These are phyloP conservation scores for Dendrolimus kikuchii DNA, from an alignment of 1,140 invertebrate genomes.

Conservation along the genomic window DNA sequence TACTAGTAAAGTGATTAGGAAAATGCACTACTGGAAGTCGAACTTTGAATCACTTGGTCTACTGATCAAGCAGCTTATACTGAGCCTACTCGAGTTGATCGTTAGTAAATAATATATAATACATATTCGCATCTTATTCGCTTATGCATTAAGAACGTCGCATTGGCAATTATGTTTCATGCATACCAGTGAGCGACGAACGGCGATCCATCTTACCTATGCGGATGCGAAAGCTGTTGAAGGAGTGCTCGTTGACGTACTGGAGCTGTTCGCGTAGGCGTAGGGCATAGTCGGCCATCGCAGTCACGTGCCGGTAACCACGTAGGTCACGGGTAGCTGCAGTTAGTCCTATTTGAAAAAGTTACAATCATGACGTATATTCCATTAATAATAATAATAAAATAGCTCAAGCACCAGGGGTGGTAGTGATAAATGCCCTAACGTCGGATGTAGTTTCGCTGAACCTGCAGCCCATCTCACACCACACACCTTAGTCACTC, in stretches of 20 bases:
- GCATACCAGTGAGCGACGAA: neutral
- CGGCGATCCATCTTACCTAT: slow-evolving; percentile 77
- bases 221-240: slow-evolving; percentile 96
- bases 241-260: slow-evolving; percentile 96
- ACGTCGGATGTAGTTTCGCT: too few relatives aligned
- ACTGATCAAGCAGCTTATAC: too few relatives aligned
- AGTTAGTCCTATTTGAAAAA: slow-evolving; percentile 76
- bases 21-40: too few relatives aligned
- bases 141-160: neutral
- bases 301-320: slow-evolving; percentile 85
- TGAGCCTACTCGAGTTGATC: too few relatives aligned
- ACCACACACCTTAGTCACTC: too few relatives aligned
- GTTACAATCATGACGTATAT: too few relatives aligned
- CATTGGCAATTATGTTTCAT: neutral
- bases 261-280: slow-evolving; percentile 88
- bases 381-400: too few relatives aligned
- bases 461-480: too few relatives aligned
- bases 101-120: neutral
- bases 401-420: too few relatives aligned
- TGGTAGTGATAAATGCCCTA: too few relatives aligned
- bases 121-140: neutral
- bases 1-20: too few relatives aligned
- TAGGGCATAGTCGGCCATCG: slow-evolving; percentile 94
- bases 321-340: slow-evolving; percentile 84
- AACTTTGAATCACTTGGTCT: too few relatives aligned